phyloP scores from a whole-genome alignment of 2,797 vertebrate species.

The Hephaestus fuliginosus region DNA sequence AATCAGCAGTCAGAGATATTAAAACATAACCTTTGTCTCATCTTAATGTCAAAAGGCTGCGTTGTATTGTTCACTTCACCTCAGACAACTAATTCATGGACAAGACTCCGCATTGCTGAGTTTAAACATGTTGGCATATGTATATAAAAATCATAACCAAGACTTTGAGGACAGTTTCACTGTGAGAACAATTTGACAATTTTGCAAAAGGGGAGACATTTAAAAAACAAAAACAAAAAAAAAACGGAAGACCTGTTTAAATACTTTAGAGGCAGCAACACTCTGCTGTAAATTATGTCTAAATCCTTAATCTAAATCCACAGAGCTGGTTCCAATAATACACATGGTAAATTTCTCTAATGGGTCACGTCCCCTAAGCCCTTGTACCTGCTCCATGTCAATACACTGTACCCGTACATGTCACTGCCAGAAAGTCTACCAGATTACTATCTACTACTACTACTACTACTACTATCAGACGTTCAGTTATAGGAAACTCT shows the following conservation, averaged over 20 bases:
- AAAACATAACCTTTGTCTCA: not conserved
- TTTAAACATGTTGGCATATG: not conserved
- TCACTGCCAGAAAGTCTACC: not conserved
- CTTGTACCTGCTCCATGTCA: not conserved
- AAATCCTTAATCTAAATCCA: slow-evolving; percentile 2
- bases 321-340: slow-evolving; percentile 6
- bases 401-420: not conserved
- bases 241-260: too few relatives aligned
- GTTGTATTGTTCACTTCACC: not conserved
- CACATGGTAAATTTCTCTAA: not conserved
- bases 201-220: not conserved
- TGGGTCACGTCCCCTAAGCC: not conserved
- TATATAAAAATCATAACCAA: not conserved
- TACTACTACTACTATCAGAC: too few relatives aligned
- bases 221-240: too few relatives aligned
- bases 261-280: not conserved
- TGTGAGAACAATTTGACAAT: too few relatives aligned
- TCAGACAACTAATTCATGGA: not conserved
- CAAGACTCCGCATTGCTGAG: not conserved
- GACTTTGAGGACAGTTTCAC: not conserved
- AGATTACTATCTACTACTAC: not conserved
- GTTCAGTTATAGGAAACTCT: not conserved
- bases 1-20: not conserved
- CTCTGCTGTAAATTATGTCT: slow-evolving; percentile 6
- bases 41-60: not conserved